Evolutionary conservation across 2,888 invertebrate species (phyloP).

Genomic region (Lycophotia porphyrea): DNA sequence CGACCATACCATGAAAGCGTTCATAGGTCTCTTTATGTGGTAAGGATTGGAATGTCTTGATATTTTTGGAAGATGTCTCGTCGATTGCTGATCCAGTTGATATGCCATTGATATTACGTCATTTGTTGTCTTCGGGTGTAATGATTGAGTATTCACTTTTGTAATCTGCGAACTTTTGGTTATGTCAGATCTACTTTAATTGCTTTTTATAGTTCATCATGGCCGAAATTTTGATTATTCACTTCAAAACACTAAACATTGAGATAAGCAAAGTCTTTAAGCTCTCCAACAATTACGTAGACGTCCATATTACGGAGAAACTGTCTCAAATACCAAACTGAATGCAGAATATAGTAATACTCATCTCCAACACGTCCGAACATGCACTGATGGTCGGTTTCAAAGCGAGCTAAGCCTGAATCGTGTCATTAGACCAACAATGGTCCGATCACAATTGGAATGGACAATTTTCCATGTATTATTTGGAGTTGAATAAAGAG

Average conservation of each 20-base stretch:
- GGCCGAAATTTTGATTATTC: background rate
- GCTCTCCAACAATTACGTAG: constrained; percentile 6
- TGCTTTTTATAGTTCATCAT: constrained; percentile 11
- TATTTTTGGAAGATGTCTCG: constrained; percentile 78
- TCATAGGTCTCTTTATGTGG: constrained; percentile 99
- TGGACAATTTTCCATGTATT: constrained; percentile 90
- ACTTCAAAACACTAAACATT: constrained; percentile 34
- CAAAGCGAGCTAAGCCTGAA: constrained; percentile 83
- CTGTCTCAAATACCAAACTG: constrained; percentile 39
- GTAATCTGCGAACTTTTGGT: background rate
- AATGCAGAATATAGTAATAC: constrained; percentile 57
- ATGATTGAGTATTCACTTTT: background rate
- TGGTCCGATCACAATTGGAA: constrained; percentile 84
- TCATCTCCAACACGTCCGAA: constrained; percentile 76
- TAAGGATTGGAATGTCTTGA: constrained; percentile 90
- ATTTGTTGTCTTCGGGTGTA: constrained; percentile 44
- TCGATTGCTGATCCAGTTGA: constrained; percentile 73
- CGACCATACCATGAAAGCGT: constrained; percentile 99
- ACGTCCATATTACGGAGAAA: constrained; percentile 42
- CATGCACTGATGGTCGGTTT: constrained; percentile 84
- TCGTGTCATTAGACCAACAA: constrained; percentile 89
- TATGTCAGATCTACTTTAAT: constrained; percentile 2
- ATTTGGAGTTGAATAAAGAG: constrained; percentile 89
- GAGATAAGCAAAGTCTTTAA: background rate
- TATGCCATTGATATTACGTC: constrained; percentile 78